Conservation (phyloP, 1,140 invertebrate species). For the Anastatus disparis region DNA sequence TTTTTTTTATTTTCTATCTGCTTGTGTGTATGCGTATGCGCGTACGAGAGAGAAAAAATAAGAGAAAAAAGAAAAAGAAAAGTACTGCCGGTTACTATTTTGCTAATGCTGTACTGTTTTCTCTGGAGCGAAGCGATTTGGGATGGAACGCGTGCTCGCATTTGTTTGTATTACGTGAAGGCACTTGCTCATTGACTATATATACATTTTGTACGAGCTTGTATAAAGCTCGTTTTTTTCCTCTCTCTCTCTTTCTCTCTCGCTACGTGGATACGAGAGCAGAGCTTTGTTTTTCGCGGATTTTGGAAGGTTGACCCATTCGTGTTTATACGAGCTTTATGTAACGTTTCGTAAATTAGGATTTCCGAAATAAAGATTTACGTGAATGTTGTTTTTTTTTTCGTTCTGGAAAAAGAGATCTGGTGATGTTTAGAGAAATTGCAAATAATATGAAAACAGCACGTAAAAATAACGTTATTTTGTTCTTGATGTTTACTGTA, state of each 20-base stretch:
- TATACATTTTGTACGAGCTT: no score
- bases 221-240: constrained; percentile 30
- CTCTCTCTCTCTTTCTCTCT: no score
- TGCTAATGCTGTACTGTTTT: constrained; percentile 15
- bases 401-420: neutral
- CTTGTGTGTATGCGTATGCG: no score
- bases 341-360: constrained; percentile 20
- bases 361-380: constrained; percentile 19
- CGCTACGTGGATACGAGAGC: neutral
- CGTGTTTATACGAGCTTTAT: constrained; percentile 16
- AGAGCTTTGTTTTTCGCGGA: constrained; percentile 38
- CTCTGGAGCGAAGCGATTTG: constrained; percentile 8
- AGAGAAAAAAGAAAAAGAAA: no score
- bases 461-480: no score
- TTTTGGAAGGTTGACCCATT: constrained; percentile 16
- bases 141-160: constrained; percentile 7
- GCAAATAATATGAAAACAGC: no score
- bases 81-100: no score
- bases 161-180: constrained; percentile 26
- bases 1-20: constrained; percentile 10
- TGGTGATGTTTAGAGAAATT: no score
- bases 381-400: constrained; percentile 8
- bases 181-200: neutral
- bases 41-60: neutral
- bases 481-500: no score